Base-by-base conservation (phyloP, 2,113 vertebrate species). In the Zootoca vivipara region DNA sequence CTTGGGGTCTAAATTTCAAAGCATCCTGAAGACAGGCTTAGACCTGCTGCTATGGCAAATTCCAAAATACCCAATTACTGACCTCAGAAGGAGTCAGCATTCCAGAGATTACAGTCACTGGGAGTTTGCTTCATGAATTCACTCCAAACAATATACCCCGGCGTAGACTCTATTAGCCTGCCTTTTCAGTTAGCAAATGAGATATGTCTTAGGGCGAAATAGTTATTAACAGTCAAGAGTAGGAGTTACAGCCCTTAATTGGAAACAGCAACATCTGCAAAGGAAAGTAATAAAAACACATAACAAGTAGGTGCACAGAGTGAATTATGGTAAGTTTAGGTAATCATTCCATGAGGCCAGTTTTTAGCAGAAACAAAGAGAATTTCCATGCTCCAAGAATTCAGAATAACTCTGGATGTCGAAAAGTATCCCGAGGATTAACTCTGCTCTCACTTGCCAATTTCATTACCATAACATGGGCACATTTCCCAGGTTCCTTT, bases 101-200 rank as follows among this genome's bases (percentile, higher is more conserved):
- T 98, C 98, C 96, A 95, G 93, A 97, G 97, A 96, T 97, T 98
- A 97, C 95, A 97, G 97, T 98, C 98, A 97, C 87, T 90, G 95
- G 93, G 95, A 96, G 95, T 98, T 97, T 96, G 94, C 96, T 94
- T 98, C 97, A 97, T 96, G 97, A 96, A 96, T 96, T 97, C 97
- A 97, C 96, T 97, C 94, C 96, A 95, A 95, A 96, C 97, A 96
- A 97, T 95, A 96, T 94, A 96, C 93, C 93, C 93, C 92, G 90
- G 87, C 79, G 94, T 94, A 96, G 96, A 96, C 95, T 96, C 95
- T 95, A 96, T 97, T 97, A 97, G 97, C 97, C 96, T 97, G 96
- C 95, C 96, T 96, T 94, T 96, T 94, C 96, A 96, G 96, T 97
- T 97, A 97, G 93, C 95, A 96, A 95, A 92, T 95, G 92, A 97